These are phyloP conservation scores for Nematopogon swammerdamellus DNA, from an alignment of 2,888 invertebrate species.

Conservation along the genomic window DNA sequence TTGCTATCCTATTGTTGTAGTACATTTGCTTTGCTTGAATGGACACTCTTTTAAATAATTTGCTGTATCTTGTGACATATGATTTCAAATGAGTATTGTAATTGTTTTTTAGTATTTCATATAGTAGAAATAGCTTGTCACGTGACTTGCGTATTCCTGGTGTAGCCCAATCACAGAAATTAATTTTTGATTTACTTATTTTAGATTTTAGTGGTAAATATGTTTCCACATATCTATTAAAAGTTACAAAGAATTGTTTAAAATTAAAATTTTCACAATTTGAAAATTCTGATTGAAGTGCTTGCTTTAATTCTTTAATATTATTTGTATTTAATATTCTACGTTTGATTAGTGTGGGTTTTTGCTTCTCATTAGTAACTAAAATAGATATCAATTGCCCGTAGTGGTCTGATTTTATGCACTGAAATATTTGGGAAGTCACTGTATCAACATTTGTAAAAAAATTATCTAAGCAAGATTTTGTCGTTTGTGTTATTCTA, in stretches of 20 bases:
- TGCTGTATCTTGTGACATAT: neutral
- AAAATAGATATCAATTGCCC: neutral
- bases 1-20: neutral
- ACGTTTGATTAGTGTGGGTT: neutral
- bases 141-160: neutral
- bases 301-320: neutral
- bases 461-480: conserved; percentile 1
- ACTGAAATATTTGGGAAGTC: neutral
- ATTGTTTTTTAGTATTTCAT: neutral
- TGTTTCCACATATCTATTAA: neutral
- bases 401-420: neutral
- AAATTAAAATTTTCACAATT: neutral
- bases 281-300: neutral
- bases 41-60: neutral
- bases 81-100: neutral
- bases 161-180: neutral
- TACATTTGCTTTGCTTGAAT: neutral
- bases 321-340: neutral
- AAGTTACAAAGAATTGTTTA: neutral
- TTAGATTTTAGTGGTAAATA: neutral
- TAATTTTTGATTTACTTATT: neutral
- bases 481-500: neutral
- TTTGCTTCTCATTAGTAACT: neutral
- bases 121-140: neutral
- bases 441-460: neutral